These are phyloP conservation scores for Sanderia malayensis DNA, from an alignment of 30 jellyfish, hydroid and myxozoan species.

Conservation along the genomic window DNA sequence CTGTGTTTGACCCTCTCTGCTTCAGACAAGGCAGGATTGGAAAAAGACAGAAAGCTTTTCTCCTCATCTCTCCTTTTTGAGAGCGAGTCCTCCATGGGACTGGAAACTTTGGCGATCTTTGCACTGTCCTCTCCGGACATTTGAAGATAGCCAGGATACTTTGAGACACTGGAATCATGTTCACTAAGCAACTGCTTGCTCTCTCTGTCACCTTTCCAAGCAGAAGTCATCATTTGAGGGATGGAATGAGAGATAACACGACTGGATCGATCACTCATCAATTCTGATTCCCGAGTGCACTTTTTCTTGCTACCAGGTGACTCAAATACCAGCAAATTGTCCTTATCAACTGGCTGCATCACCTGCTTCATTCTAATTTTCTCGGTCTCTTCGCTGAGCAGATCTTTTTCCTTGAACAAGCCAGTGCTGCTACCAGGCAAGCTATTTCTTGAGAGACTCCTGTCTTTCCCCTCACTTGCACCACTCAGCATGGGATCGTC, in stretches of 20 bases:
- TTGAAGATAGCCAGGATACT: background rate
- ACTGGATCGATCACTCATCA: background rate
- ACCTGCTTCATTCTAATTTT: background rate
- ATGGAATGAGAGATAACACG: background rate
- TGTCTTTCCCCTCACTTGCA: background rate
- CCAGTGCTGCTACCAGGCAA: background rate
- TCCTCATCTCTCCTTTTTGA: background rate
- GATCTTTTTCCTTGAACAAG: background rate
- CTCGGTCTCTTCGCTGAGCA: background rate
- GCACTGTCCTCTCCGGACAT: too few relatives aligned
- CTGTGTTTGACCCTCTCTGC: background rate
- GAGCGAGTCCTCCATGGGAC: background rate
- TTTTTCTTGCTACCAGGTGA: background rate
- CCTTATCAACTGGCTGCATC: background rate
- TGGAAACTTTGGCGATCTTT: background rate
- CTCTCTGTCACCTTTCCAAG: background rate
- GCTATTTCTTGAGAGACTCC: background rate
- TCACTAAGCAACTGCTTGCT: background rate
- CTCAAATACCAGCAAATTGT: background rate
- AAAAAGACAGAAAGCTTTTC: background rate
- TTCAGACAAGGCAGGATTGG: conserved; percentile 10
- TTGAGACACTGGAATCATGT: background rate
- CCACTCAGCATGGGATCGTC: background rate
- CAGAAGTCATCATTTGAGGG: background rate
- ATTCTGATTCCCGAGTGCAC: background rate